Base-by-base conservation (phyloP, 2,888 invertebrate species). In the Drosophila niveifrons region DNA sequence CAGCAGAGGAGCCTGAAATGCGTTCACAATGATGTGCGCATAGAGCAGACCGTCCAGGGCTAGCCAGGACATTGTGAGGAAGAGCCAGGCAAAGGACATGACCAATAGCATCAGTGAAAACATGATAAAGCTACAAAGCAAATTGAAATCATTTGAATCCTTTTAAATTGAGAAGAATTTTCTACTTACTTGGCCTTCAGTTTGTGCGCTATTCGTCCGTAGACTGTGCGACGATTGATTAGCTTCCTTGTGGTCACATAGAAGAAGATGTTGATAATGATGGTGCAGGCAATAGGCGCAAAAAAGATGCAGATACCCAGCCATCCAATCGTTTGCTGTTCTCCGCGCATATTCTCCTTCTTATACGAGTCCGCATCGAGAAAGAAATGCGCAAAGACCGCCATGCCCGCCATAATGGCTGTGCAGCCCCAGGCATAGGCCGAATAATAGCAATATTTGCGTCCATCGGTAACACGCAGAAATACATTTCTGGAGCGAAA, bases 381-480 rank as follows among this genome's bases (percentile, higher is more conserved):
- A 36, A 96, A 94, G 88, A 96, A 96, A 92, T 97, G 97, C 0
- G 97, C 96, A 90, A 96, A 96, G 50, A 97, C 94, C 0, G 97
- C 97, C 87, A 97, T 93, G 0, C 93, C 94, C 0, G 96, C 95
- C 94, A 97, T 95, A 17, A 94, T 90, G 0, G 94, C 90, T 0
- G 97, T 97, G 75, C 94, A 94, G 4, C 95, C 94, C 96, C 97
- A 97, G 0, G 96, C 96, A 80, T 96, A 97, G 43, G 94, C 94
- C 0, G 97, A 97, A 90, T 97, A 97, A 90, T 97, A 97, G 89
- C 97, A 97, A 90, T 97, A 97, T 92, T 97, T 97, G 68, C 95
- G 94, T 0, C 96, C 96, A 92, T 97, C 97, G 0, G 97, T 97
- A 63, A 97, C 96, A 62, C 97, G 93, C 3, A 97, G 92, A 86